phyloP scores from a whole-genome alignment of 2,888 invertebrate genomes.

The Serripes groenlandicus region DNA sequence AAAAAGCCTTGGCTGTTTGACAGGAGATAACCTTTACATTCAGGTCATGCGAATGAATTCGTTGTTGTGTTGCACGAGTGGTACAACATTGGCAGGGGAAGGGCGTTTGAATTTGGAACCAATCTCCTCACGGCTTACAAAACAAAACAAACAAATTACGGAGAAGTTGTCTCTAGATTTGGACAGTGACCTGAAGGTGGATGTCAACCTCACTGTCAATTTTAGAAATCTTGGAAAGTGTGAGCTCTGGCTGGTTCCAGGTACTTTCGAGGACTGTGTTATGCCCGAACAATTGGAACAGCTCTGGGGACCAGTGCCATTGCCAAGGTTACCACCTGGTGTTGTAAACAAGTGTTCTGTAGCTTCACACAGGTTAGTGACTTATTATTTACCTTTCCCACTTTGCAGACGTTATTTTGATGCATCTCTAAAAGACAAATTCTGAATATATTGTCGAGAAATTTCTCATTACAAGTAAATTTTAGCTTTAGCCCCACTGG shows the following conservation, averaged over 20 bases:
- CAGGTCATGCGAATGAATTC: slow-evolving; percentile 35
- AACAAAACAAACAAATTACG: slow-evolving; percentile 19
- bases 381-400: background rate
- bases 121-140: slow-evolving; percentile 31
- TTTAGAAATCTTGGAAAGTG: slow-evolving; percentile 72
- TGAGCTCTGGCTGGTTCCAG: slow-evolving; percentile 82
- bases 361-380: slow-evolving; percentile 83
- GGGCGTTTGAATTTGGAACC: slow-evolving; percentile 40
- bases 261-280: slow-evolving; percentile 84
- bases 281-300: slow-evolving; percentile 84
- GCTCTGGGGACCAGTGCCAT: slow-evolving; percentile 85
- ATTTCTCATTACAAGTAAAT: too few relatives aligned
- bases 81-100: slow-evolving; percentile 28
- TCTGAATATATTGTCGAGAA: background rate
- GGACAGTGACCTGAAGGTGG: slow-evolving; percentile 42
- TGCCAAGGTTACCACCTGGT: slow-evolving; percentile 81
- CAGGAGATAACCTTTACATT: slow-evolving; percentile 61
- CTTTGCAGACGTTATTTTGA: too few relatives aligned
- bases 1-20: slow-evolving; percentile 84
- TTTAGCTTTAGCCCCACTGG: too few relatives aligned
- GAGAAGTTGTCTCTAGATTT: slow-evolving; percentile 57
- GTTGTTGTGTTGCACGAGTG: slow-evolving; percentile 34
- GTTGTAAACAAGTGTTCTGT: slow-evolving; percentile 84
- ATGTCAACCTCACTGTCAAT: slow-evolving; percentile 59
- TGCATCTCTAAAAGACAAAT: background rate